phyloP scores from a whole-genome alignment of 2,888 invertebrate genomes.

The Adineta ricciae region DNA sequence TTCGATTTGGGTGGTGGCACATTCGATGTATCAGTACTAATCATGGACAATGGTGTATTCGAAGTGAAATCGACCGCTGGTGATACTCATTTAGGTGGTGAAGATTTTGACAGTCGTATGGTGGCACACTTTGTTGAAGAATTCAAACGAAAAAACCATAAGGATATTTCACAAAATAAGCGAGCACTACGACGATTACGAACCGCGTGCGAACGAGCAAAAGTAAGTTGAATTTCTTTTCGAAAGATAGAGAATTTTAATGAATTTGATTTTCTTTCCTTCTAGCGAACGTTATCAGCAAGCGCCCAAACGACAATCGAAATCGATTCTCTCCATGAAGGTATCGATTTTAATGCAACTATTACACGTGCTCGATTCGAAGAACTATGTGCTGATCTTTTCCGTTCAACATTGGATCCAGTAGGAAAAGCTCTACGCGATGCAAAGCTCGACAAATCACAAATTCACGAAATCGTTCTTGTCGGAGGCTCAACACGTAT shows the following conservation, averaged over 20 bases:
- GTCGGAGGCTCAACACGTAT: conserved; percentile 89
- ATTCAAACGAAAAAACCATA: conserved; percentile 50
- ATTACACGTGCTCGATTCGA: conserved; percentile 92
- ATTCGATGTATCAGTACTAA: conserved; percentile 85
- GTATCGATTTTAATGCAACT: conserved; percentile 86
- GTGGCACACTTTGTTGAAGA: conserved; percentile 48
- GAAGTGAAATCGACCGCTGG: conserved; percentile 87
- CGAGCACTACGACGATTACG: conserved; percentile 77
- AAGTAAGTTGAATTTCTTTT: conserved; percentile 38
- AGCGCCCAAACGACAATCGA: conserved; percentile 61
- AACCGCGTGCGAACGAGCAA: conserved; percentile 70
- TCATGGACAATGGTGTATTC: conserved; percentile 83
- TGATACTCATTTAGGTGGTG: conserved; percentile 83
- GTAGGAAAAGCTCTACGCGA: conserved; percentile 89
- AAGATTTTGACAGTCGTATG: conserved; percentile 58
- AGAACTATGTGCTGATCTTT: conserved; percentile 85
- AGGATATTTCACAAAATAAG: conserved; percentile 60
- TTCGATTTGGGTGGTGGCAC: conserved; percentile 73
- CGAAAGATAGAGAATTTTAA: neutral
- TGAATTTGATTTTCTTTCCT: neutral
- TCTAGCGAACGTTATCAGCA: conserved; percentile 54
- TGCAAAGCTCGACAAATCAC: conserved; percentile 77
- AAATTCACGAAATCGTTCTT: conserved; percentile 64
- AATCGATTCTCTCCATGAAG: conserved; percentile 85
- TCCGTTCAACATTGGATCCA: conserved; percentile 87